Evolutionary conservation across 2,888 invertebrate genomes (phyloP).

Genomic region (Stenchaetothrips biformis): DNA sequence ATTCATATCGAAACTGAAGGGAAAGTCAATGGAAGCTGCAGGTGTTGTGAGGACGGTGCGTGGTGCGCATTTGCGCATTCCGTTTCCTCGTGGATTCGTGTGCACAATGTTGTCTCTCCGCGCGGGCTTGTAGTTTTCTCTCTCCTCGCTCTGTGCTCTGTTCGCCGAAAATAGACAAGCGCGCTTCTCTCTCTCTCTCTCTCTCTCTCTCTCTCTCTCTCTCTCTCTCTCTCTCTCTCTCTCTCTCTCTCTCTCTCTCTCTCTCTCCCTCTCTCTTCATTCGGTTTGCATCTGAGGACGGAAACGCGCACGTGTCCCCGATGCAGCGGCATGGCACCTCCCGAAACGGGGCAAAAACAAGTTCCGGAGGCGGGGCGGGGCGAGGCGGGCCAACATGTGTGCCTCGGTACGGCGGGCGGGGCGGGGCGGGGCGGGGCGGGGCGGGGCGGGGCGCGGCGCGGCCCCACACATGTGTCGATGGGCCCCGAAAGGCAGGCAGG

Average conservation of each 20-base stretch:
- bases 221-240: neutral
- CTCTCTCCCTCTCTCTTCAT: neutral
- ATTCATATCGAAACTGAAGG: too few species aligned
- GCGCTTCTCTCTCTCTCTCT: neutral
- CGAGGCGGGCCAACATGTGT: neutral
- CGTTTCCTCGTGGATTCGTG: too few species aligned
- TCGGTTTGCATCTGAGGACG: too few species aligned
- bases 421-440: slow-evolving; percentile 1
- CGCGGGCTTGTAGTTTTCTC: too few species aligned
- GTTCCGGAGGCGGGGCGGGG: slow-evolving; percentile 11
- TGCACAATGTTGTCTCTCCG: too few species aligned
- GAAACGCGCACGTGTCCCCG: neutral
- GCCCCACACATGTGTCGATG: neutral
- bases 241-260: neutral
- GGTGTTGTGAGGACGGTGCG: too few species aligned
- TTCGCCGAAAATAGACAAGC: too few species aligned
- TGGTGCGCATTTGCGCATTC: too few species aligned
- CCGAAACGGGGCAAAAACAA: neutral
- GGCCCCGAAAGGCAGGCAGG: too few species aligned
- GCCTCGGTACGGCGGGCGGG: neutral
- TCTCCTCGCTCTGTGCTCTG: too few species aligned
- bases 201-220: neutral
- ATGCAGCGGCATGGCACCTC: neutral
- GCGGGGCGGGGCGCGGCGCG: neutral
- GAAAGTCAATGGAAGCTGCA: too few species aligned